These are phyloP conservation scores for Pitangus sulphuratus DNA, from an alignment of 2,797 vertebrate genomes.

Conservation along the genomic window DNA sequence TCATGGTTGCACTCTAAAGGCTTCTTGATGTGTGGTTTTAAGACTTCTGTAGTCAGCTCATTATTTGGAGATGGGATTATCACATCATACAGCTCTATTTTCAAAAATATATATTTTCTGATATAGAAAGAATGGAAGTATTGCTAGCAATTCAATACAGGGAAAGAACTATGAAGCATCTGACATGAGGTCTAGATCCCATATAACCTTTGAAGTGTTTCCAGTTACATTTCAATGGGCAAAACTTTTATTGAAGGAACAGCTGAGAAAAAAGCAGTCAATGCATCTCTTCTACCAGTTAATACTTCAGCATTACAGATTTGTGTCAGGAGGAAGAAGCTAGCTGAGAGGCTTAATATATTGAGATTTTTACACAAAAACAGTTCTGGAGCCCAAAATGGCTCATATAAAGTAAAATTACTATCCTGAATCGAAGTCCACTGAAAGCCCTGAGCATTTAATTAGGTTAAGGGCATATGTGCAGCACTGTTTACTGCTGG, in stretches of 20 bases:
- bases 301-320: background rate
- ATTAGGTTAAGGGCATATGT: background rate
- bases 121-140: background rate
- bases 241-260: background rate
- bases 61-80: background rate
- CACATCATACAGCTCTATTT: background rate
- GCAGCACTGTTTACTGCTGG: background rate
- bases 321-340: background rate
- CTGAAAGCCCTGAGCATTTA: background rate
- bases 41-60: background rate
- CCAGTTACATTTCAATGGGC: background rate
- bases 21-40: background rate
- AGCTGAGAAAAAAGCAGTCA: background rate
- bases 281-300: background rate
- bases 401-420: background rate
- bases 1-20: background rate
- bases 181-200: background rate
- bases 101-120: background rate
- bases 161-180: background rate
- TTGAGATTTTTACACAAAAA: background rate
- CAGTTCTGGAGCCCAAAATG: background rate
- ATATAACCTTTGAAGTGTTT: background rate
- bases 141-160: background rate
- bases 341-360: background rate
- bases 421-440: background rate